Base-by-base conservation (phyloP, 2,888 invertebrate species). In the Lycia hirtaria region DNA sequence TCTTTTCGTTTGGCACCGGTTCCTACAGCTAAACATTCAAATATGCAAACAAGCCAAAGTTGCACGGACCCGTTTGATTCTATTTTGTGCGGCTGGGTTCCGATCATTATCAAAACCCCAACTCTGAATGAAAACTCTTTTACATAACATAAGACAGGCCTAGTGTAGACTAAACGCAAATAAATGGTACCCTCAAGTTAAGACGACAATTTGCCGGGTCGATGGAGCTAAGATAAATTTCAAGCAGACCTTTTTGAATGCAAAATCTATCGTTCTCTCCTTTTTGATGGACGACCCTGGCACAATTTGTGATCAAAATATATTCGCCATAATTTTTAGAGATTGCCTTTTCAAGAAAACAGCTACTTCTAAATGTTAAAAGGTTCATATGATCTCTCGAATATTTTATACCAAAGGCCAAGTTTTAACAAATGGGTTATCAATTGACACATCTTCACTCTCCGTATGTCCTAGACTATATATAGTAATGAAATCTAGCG, bases 191-290 rank as follows among this genome's bases (percentile, higher is more conserved):
- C 76, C 77, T 79, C 79, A 77, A 85, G 83, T 85, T 83, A 83
- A 85, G 83, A 81, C 78, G 83, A 83, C 87, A 86, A 87, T 88
- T 87, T 86, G 71, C 72, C 85, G 86, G 85, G 85, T 84, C 87
- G 83, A 75, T 80, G 83, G 71, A 79, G 78, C 73, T 72, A 71
- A 80, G 81, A 84, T 83, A 83, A 82, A 86, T 85, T 84, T 82
- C 72, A 79, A 74, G 69, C 71, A 78, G 77, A 76, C 81, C 80
- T 77, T 79, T 71, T 69, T 65, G 73, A 81, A 82, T 81, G 79
- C 78, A 76, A 75, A 83, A 78, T 81, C 81, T 80, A 75, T 70
- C 73, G 69, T 65, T 73, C 67, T 73, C 69, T 72, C 68, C 68
- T 72, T 76, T 38, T 77, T 76, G 77, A 76, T 76, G 65, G 72